Evolutionary conservation across 2,113 vertebrate species (phyloP), one percentile per base, ranked within the genome.

Genomic region (Oreochromis niloticus): DNA sequence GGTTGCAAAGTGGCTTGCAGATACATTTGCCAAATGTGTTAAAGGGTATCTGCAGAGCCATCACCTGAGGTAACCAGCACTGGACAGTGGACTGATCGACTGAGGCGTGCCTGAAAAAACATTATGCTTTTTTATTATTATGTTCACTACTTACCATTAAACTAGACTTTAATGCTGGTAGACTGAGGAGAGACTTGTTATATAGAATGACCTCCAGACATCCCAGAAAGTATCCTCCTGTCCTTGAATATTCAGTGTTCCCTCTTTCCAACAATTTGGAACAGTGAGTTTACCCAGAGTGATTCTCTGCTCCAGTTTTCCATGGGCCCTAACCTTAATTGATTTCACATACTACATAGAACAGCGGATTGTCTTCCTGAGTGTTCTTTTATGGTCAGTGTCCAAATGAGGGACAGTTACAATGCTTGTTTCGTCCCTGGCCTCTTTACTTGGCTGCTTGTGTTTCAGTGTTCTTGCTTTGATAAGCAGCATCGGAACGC

Each of bases 381-480:
- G 83, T 34, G 61, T 71, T 88, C 80, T 56, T 90, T 87, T 54
- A 87, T 80, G 81, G 36, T 73, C 87, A 79, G 83, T 46, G 80
- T 86, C 79, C 50, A 94, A 94, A 91, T 82, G 87, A 91, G 48
- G 52, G 91, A 68, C 56, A 46, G 43, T 11, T 56, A 91, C 90
- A 93, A 93, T 85, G 91, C 34, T 66, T 80, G 59, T 82, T 92
- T 88, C 89, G 85, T 94, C 94, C 94, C 92, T 75, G 90, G 90
- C 68, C 93, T 91, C 89, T 81, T 90, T 88, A 91, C 87, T 94
- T 91, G 91, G 92, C 94, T 30, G 90, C 93, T 92, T 82, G 81
- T 85, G 85, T 92, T 92, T 86, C 92, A 91, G 84, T 94, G 93
- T 93, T 94, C 93, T 95, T 94, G 92, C 91, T 91, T 95, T 94